Base-by-base conservation (phyloP, 2,888 invertebrate species). In the Ophonus ardosiacus region DNA sequence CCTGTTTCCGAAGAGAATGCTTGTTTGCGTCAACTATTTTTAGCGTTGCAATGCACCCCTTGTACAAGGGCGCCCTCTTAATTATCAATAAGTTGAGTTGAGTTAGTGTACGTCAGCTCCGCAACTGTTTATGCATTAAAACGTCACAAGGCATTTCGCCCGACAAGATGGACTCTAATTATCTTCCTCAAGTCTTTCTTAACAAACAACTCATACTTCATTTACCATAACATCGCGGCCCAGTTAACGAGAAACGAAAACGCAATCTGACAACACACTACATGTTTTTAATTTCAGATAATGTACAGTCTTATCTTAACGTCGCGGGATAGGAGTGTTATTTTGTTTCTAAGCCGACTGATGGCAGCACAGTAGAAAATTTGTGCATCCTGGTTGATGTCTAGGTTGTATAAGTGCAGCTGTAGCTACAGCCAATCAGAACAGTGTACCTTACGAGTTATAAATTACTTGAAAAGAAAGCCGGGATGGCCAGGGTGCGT, bases 1-100 rank as follows among this genome's bases (percentile, higher is more conserved):
- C 81, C 81, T 81, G 81, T 81, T 81, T 71, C 71, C 81, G 81
- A 81, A 80, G 57, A 74, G 71, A 74, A 43, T 57, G 57, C 78
- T 57, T 78, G 78, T 78, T 78, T 78, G 56, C 57, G 24, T 78
- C 78, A 78, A 78, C 78, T 78, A 78, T 78, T 78, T 76, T 24
- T 24, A 57, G 78, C 43, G 13, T 10, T 1, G 43, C 31, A 5
- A 5, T 4, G 43, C 78, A 78, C 57, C 78, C 78, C 57, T 24
- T 15, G 43, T 1, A 17, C 40, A 7, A 17, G 15, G 24, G 17
- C 68, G 15, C n/a, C 18, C 71, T 31, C 31, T 78, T 78, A 78
- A 78, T 78, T 78, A 78, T 78, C 78, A 78, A 78, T 78, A 78
- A 74, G 40, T 78, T 78, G 56, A 31, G 57, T 43, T n/a, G 21